These are phyloP conservation scores for Heteromyza rotundicornis DNA, from an alignment of 2,888 invertebrate genomes.

Conservation along the genomic window DNA sequence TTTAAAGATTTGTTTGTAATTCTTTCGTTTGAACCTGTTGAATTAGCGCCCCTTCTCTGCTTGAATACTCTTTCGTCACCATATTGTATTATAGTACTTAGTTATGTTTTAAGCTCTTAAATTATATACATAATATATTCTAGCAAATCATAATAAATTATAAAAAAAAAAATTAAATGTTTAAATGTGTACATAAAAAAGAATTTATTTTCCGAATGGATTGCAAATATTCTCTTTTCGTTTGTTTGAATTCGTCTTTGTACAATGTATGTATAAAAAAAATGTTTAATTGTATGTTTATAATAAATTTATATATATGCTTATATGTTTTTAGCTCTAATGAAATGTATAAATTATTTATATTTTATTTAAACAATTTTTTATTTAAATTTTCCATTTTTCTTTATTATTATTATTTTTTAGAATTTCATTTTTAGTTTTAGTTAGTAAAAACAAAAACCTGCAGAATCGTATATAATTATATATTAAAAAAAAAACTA, in stretches of 20 bases:
- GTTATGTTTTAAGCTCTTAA: not conserved
- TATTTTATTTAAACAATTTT: not conserved
- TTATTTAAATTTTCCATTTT: not conserved
- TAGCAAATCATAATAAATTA: not conserved
- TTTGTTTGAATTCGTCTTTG: not conserved
- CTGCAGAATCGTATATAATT: conserved; percentile 1
- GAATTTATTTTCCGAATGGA: too few relatives aligned
- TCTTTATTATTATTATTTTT: not conserved
- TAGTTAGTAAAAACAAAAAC: conserved; percentile 2
- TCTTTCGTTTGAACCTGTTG: not conserved
- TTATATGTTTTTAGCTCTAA: not conserved
- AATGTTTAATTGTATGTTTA: not conserved
- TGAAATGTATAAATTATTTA: conserved; percentile 4
- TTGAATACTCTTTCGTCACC: not conserved
- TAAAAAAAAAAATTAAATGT: not conserved
- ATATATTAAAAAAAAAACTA: not conserved
- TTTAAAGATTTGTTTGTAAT: too few relatives aligned
- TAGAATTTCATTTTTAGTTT: not conserved
- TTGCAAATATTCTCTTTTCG: too few relatives aligned
- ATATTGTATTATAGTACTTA: conserved; percentile 4
- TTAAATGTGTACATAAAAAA: too few relatives aligned
- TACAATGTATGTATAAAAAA: not conserved
- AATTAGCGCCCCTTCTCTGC: not conserved
- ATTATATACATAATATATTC: not conserved
- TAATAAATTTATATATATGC: not conserved